A percentile compares a stretch with the other conserved stretches of the same genome.
phyloP scores from a whole-genome alignment of 2,888 invertebrate genomes.

The Polydrusus cervinus region DNA sequence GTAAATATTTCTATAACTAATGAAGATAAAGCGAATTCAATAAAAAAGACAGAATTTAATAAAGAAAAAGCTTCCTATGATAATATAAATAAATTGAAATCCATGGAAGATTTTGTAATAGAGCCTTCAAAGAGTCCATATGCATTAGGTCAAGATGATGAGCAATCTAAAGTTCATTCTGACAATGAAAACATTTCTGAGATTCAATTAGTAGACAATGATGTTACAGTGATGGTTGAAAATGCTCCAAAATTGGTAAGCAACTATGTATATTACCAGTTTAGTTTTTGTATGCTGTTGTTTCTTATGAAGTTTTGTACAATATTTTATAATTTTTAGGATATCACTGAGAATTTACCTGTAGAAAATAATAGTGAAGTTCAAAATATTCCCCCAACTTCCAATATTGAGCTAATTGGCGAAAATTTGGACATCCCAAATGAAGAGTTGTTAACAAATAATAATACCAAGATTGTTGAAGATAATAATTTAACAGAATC shows the following conservation, averaged over 20 bases:
- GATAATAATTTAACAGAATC: conserved; percentile 1
- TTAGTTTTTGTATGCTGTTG: too few species aligned
- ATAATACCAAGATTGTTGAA: background rate
- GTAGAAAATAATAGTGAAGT: background rate
- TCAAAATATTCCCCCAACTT: background rate
- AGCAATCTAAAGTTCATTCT: background rate
- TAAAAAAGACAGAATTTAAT: conserved; percentile 31
- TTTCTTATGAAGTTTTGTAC: background rate
- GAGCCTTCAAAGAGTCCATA: conserved; percentile 26
- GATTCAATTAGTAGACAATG: background rate
- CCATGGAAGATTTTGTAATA: conserved; percentile 32
- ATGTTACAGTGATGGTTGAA: background rate
- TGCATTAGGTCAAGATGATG: conserved; percentile 14
- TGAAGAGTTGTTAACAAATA: conserved; percentile 7
- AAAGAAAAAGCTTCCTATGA: conserved; percentile 36
- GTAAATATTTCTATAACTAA: conserved; percentile 33
- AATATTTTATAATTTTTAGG: conserved; percentile 2
- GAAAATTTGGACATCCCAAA: background rate
- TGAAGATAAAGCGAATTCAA: conserved; percentile 9
- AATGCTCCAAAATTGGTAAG: background rate
- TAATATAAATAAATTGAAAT: conserved; percentile 1
- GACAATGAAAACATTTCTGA: background rate
- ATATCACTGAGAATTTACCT: background rate
- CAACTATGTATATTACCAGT: background rate
- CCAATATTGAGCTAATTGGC: background rate